These are phyloP conservation scores for Bolborhynchus lineola DNA, from an alignment of 2,113 vertebrate genomes.

Conservation along the genomic window DNA sequence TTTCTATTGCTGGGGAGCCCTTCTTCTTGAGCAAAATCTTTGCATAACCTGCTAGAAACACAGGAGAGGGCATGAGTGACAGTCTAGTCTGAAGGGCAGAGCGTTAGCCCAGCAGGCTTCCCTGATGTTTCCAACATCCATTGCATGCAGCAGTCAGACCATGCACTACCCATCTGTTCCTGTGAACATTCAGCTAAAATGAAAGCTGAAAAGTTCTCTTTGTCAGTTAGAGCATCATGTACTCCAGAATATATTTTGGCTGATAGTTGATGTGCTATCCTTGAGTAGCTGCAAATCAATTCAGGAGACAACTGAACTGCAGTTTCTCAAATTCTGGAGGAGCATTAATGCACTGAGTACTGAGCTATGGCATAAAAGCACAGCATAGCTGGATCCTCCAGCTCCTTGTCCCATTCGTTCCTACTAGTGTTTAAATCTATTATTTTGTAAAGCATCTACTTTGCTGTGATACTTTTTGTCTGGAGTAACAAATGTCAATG, in stretches of 20 bases:
- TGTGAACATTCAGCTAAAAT: fast-evolving
- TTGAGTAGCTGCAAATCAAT: neutral
- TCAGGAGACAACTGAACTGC: neutral
- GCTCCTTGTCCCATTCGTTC: neutral
- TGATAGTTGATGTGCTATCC: neutral
- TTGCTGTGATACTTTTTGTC: neutral
- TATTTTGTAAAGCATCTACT: neutral
- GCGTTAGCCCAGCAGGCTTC: neutral
- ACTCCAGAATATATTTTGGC: neutral
- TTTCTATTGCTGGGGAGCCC: neutral
- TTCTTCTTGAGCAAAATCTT: neutral
- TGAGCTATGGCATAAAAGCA: neutral
- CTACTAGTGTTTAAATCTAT: neutral
- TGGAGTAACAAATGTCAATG: fast-evolving
- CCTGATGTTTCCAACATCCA: neutral
- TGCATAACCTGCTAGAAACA: neutral
- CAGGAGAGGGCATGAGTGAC: neutral
- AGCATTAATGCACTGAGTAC: neutral
- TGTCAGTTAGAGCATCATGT: neutral
- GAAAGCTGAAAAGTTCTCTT: neutral
- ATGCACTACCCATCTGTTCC: neutral
- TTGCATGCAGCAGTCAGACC: fast-evolving
- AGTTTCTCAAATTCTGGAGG: neutral
- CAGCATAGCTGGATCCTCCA: neutral
- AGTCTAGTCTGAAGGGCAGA: neutral